A percentile compares a stretch with the other conserved stretches of the same genome.
phyloP scores from a whole-genome alignment of 2,888 invertebrate genomes.

The Euplagia quadripunctaria region DNA sequence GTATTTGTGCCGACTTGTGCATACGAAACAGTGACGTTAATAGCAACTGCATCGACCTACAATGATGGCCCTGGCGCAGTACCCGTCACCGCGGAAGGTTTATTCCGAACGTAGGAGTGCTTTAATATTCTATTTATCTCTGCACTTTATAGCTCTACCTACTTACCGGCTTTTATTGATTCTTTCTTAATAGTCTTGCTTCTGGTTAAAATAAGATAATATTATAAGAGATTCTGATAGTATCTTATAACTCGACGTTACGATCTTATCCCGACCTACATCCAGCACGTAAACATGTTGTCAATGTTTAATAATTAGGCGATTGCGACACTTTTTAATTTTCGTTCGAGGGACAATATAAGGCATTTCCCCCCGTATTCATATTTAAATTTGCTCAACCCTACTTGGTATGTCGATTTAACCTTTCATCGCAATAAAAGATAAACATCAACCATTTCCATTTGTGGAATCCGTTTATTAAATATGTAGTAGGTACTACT shows the following conservation, averaged over 20 bases:
- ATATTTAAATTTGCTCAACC: not conserved
- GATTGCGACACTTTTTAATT: not conserved
- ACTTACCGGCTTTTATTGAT: slow-evolving; percentile 40
- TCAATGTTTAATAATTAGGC: not conserved
- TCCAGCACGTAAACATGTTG: not conserved
- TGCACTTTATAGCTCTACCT: slow-evolving; percentile 43
- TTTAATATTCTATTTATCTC: slow-evolving; percentile 47
- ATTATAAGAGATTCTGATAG: too few relatives aligned
- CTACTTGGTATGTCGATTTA: slow-evolving; percentile 16
- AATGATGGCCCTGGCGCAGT: slow-evolving; percentile 58
- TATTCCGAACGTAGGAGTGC: slow-evolving; percentile 55
- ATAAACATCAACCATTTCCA: slow-evolving; percentile 34
- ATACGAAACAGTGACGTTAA: slow-evolving; percentile 52
- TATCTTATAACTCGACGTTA: not conserved
- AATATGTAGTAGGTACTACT: slow-evolving; percentile 27
- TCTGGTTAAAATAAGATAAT: not conserved
- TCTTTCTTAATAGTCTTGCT: slow-evolving; percentile 50
- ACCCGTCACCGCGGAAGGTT: slow-evolving; percentile 59
- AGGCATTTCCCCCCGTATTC: not conserved
- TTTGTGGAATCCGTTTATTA: slow-evolving; percentile 31
- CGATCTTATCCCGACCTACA: not conserved
- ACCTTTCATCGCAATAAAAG: slow-evolving; percentile 24
- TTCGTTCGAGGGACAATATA: not conserved
- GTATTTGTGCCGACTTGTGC: slow-evolving; percentile 49
- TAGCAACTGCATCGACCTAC: slow-evolving; percentile 62